Evolutionary conservation across 2,113 vertebrate species (phyloP), one percentile per base, ranked within the genome.

Genomic region (Motacilla tschutschensis): DNA sequence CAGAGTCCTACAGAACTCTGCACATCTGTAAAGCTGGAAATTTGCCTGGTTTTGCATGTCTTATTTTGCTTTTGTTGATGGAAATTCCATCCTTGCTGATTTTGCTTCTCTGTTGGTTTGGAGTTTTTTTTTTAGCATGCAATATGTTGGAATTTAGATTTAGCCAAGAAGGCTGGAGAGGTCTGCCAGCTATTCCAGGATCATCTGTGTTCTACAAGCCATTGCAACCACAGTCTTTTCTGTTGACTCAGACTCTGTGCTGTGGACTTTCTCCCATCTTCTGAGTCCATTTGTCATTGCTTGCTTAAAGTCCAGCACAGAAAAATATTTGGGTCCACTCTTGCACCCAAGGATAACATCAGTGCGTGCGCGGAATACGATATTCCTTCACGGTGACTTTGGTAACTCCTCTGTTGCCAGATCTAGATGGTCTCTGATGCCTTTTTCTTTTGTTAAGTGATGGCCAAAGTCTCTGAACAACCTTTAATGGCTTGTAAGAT

Each of bases 321-420:
- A 58, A 79, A 63, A 73, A 14, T 12, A 38, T 25, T 20, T 36
- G 21, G 6, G 12, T 44, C 33, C 21, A 10, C 59, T 79, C 48
- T n/a, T 57, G 47, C 41, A 46, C 31, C 5, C 11, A 28, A 38
- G 8, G 10, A 17, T 85, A 53, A 15, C 31, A 44, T 40, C 4
- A 2, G 0, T 57, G 28, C 36, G 10, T 70, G 7, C 44, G 19
- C 54, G 15, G 6, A 38, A 36, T 12, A 70, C 0, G 0, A 48
- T 41, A 57, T 28, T 85, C 54, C 51, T 73, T 69, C 55, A 24
- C 0, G 2, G 16, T 53, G 38, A 54, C 59, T 79, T 75, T 53
- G 28, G 19, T 44, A 55, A n/a, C 28, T 79, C 48, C 50, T 72
- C 26, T 41, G 26, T 62, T 25, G 41, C 24, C 33, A 65, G 17